Evolutionary conservation across 2,888 invertebrate species (phyloP).

Genomic region (Tethea ocularis): DNA sequence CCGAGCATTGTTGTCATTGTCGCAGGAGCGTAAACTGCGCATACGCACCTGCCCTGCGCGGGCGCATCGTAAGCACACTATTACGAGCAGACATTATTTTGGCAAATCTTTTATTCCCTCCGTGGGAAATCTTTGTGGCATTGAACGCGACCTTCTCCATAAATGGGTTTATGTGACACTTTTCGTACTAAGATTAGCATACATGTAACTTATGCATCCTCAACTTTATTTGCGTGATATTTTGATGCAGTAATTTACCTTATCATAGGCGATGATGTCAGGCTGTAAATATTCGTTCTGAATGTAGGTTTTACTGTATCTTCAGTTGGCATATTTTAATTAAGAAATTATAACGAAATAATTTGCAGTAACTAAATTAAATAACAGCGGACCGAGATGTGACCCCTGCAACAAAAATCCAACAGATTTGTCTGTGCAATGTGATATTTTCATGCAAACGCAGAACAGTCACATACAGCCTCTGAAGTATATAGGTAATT

Average conservation of each 20-base stretch:
- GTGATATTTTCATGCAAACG: background rate
- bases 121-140: constrained; percentile 58
- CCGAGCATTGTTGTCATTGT: constrained; percentile 15
- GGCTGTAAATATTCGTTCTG: background rate
- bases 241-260: constrained; percentile 7
- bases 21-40: constrained; percentile 26
- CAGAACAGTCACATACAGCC: background rate
- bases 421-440: background rate
- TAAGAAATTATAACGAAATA: background rate
- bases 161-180: constrained; percentile 9
- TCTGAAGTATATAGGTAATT: no score
- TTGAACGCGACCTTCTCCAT: constrained; percentile 7
- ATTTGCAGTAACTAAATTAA: background rate
- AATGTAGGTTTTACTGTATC: background rate
- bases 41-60: constrained; percentile 65
- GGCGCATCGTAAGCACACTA: constrained; percentile 28
- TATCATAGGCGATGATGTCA: background rate
- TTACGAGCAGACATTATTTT: constrained; percentile 50
- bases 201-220: background rate
- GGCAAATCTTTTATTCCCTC: constrained; percentile 54
- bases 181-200: background rate
- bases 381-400: background rate
- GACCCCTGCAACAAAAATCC: background rate
- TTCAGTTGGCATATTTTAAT: background rate
- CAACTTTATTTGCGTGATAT: background rate